Conservation (phyloP, 2,888 invertebrate species). For the Mesochorus sp. region DNA sequence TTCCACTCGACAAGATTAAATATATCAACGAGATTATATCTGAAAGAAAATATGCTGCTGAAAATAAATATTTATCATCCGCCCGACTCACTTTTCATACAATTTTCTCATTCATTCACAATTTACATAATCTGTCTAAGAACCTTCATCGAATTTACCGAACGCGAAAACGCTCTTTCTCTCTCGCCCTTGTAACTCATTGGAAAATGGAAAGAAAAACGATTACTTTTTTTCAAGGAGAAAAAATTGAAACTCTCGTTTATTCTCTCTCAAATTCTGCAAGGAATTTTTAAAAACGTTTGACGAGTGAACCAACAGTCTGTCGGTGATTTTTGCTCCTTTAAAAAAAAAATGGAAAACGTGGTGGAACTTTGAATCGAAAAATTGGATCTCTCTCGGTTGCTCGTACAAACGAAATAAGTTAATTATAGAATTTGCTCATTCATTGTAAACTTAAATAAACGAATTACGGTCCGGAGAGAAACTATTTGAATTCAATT, state of each 20-base stretch:
- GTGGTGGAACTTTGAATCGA: neutral
- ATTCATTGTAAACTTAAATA: neutral
- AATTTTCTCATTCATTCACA: too few relatives aligned
- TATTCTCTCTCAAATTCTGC: too few relatives aligned
- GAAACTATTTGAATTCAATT: neutral
- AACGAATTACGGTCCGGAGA: neutral
- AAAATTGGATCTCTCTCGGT: neutral
- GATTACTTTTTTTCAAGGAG: too few relatives aligned
- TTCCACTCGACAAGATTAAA: too few relatives aligned
- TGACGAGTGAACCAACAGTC: neutral
- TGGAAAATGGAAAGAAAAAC: conserved; percentile 25
- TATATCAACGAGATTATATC: too few relatives aligned
- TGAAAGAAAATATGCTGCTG: too few relatives aligned
- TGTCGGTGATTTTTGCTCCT: conserved; percentile 6
- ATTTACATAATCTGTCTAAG: neutral
- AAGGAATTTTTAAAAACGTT: too few relatives aligned
- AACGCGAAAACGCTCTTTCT: conserved; percentile 6
- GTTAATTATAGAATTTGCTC: neutral
- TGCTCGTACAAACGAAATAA: neutral
- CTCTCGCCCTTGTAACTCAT: conserved; percentile 6
- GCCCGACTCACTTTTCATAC: too few relatives aligned
- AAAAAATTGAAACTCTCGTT: too few relatives aligned
- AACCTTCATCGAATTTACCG: conserved; percentile 20
- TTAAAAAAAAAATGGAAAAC: conserved; percentile 1
- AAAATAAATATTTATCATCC: too few relatives aligned